Evolutionary conservation across 2,888 invertebrate genomes (phyloP), one percentile per base, ranked within the genome.

Genomic region (Parnassius apollo): DNA sequence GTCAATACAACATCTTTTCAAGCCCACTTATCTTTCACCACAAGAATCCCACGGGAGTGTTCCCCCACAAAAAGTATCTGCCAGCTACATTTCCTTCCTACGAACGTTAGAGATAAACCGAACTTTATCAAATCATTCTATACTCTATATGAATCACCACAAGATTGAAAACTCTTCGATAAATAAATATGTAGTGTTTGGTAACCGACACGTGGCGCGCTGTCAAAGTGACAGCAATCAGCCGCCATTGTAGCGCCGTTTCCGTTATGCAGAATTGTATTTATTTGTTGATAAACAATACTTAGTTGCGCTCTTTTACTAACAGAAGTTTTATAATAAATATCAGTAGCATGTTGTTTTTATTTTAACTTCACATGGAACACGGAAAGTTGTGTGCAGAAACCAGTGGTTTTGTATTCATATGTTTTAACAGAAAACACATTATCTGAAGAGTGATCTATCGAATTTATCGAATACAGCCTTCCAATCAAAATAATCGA

Each of bases 141-240:
- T 25, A 59, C 58, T 46, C 45, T 63, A 55, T 59, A 35, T 2
- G 1, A n/a, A 51, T 13, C 11, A 9, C 10, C 7, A 18, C 55
- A 63, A 55, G 55, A 59, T 2, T n/a, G 10, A 55, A 57, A 9
- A 42, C 1, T 1, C 4, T 13, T 42, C n/a, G 46, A n/a, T 56
- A 11, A 56, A 35, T 44, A 50, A 51, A 57, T 48, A 18, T 18
- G 18, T 18, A 46, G 35, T 42, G 18, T 64, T 56, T 46, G 18
- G 11, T 50, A 45, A 10, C 25, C 22, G 69, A 55, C 67, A 72
- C 72, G 72, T 61, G 71, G 54, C 69, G 65, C 50, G 65, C 62
- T 66, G 67, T 71, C 71, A 68, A 61, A 64, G 53, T 68, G 71
- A 70, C 72, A 71, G 71, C 71, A 75, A 75, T 75, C 75, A 75